These are phyloP conservation scores for Polyergus mexicanus DNA, from an alignment of 1,140 invertebrate species.

Conservation along the genomic window DNA sequence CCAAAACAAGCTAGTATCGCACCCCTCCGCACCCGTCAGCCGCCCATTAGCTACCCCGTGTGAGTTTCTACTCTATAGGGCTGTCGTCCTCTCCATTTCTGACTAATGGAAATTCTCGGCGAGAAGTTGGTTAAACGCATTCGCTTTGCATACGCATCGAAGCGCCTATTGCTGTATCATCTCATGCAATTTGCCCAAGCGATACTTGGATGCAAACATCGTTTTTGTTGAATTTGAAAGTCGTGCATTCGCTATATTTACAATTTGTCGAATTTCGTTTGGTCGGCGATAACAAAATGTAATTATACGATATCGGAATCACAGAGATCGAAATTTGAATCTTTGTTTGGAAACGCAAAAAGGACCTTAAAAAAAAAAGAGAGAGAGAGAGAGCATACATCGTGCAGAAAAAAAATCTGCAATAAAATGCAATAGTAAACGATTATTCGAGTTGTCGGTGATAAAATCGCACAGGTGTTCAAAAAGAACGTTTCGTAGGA, in stretches of 20 bases:
- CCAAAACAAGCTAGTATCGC: slow-evolving; percentile 62
- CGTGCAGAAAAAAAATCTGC: background rate
- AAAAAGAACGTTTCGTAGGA: background rate
- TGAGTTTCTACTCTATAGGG: slow-evolving; percentile 14
- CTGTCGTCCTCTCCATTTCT: slow-evolving; percentile 56
- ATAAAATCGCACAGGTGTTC: background rate
- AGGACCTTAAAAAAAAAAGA: too few relatives aligned
- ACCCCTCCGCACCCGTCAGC: slow-evolving; percentile 30
- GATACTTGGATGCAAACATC: background rate
- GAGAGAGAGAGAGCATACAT: background rate
- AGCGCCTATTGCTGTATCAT: slow-evolving; percentile 3
- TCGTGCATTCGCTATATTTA: background rate
- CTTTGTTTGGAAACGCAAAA: background rate
- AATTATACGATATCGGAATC: background rate
- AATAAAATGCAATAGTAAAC: background rate
- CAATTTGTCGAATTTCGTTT: background rate
- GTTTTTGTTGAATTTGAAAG: slow-evolving; percentile 1
- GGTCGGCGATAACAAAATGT: slow-evolving; percentile 11
- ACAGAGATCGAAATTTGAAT: background rate
- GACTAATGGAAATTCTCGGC: slow-evolving; percentile 84
- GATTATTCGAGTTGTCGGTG: background rate
- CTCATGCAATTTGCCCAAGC: slow-evolving; percentile 2
- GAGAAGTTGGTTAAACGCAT: slow-evolving; percentile 84
- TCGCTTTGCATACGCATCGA: slow-evolving; percentile 85
- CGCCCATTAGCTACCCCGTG: slow-evolving; percentile 23